phyloP scores from a whole-genome alignment of 1,140 invertebrate genomes.

The Caerostris extrusa region DNA sequence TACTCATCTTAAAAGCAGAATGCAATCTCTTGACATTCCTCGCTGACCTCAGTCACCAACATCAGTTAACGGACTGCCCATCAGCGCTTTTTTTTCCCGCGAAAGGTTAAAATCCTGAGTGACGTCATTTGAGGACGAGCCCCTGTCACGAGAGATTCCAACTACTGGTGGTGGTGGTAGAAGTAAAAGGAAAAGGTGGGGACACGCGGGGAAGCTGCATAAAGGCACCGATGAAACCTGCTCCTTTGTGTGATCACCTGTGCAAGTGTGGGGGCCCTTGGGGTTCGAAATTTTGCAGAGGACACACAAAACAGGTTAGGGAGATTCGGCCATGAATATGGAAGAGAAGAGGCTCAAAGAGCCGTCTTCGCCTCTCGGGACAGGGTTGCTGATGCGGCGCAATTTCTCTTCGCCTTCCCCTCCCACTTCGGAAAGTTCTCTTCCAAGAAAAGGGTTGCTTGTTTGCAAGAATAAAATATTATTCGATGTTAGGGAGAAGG shows the following conservation, averaged over 20 bases:
- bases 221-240: conserved; percentile 50
- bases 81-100: not conserved
- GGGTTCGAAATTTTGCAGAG: conserved; percentile 53
- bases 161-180: conserved; percentile 5
- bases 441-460: no score
- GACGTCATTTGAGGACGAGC: conserved; percentile 66
- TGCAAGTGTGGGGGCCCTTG: conserved; percentile 41
- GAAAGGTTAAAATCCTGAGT: conserved; percentile 49
- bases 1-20: no score
- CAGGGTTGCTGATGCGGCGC: conserved; percentile 42
- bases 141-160: not conserved
- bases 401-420: not conserved
- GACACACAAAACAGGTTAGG: conserved; percentile 54
- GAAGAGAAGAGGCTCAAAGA: conserved; percentile 41
- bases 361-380: not conserved
- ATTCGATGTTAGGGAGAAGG: no score
- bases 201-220: conserved; percentile 6
- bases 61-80: not conserved
- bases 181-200: conserved; percentile 46
- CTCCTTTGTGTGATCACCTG: conserved; percentile 50
- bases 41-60: conserved; percentile 2
- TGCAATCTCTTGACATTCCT: not conserved
- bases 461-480: no score
- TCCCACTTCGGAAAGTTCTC: not conserved
- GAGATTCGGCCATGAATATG: conserved; percentile 59